Evolutionary conservation across 1,140 invertebrate genomes (phyloP), one percentile per base, ranked within the genome.

Genomic region (Conus ventricosus): DNA sequence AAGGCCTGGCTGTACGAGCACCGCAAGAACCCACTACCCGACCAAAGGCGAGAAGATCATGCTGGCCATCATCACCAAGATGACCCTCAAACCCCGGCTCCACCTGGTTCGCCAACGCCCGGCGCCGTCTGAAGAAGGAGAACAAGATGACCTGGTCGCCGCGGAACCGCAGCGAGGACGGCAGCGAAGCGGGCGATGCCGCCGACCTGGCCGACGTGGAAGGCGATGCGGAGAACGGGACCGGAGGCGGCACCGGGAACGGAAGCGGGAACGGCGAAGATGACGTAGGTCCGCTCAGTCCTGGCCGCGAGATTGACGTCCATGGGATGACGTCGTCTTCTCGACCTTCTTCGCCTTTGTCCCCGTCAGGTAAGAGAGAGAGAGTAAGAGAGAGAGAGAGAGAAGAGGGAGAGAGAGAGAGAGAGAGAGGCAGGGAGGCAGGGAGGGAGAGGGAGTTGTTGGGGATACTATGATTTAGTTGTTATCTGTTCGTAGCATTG

Each of bases 101-200:
- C 81, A 95, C 94, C 81, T 95, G 94, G 94, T 95, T 95, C 84
- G 94, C 94, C 51, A 95, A 95, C 89, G 95, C 95, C 85, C 75
- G 95, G 81, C 90, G 95, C 53, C 90, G 95, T 25, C 91, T 95
- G 25, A 99, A 99, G 96, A 99, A 99, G 95, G 99, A 99, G 95
- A 99, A 99, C 96, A 99, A 99, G 95, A 99, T 99, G 98, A 99
- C 98, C 80, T 99, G 98, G 98, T 97, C 98, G 94, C 97, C 98
- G 85, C 97, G 98, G 95, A 98, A 98, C 95, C 97, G 98, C 95
- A 97, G 97, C 39, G 97, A 98, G 92, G 97, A 98, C 92, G 98
- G 98, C 93, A 98, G 98, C 92, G 98, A 98, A 92, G 90, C 90
- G 55, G 88, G 91, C 5, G 92, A 92, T 67, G 88, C 88, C 13